Percentiles rank a stretch among this genome's conserved stretches.
Evolutionary conservation across 1,140 invertebrate genomes (phyloP).

Genomic region (Metaphire vulgaris): DNA sequence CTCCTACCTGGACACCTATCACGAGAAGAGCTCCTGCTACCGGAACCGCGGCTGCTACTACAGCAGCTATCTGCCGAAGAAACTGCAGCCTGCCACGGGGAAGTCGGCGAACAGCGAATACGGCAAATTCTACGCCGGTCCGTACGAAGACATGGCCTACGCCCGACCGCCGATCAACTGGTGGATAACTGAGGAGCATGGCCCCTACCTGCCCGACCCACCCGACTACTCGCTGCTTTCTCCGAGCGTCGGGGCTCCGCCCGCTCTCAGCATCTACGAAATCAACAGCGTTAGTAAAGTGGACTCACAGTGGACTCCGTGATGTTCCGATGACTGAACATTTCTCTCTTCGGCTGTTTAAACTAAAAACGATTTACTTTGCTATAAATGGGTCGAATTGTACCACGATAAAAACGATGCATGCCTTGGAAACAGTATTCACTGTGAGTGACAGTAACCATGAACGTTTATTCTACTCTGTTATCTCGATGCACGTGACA

Average conservation of each 20-base stretch:
- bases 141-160: neutral
- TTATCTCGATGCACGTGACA: too few relatives aligned
- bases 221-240: neutral
- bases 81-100: neutral
- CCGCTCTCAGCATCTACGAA: neutral
- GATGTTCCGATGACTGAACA: too few relatives aligned
- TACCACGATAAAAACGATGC: too few relatives aligned
- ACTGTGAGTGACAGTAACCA: too few relatives aligned
- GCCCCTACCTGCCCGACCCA: neutral
- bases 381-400: too few relatives aligned
- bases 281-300: neutral
- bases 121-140: neutral
- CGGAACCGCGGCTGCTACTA: neutral
- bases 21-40: neutral
- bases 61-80: neutral
- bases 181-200: neutral
- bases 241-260: neutral
- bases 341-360: too few relatives aligned
- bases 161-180: neutral
- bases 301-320: neutral
- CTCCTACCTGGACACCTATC: neutral
- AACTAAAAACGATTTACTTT: too few relatives aligned
- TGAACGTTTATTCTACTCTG: too few relatives aligned
- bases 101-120: neutral
- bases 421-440: too few relatives aligned